A percentile compares a stretch with the other conserved stretches of the same genome.
Conservation (phyloP, 2,797 vertebrate species). For the Rachycentron canadum region DNA sequence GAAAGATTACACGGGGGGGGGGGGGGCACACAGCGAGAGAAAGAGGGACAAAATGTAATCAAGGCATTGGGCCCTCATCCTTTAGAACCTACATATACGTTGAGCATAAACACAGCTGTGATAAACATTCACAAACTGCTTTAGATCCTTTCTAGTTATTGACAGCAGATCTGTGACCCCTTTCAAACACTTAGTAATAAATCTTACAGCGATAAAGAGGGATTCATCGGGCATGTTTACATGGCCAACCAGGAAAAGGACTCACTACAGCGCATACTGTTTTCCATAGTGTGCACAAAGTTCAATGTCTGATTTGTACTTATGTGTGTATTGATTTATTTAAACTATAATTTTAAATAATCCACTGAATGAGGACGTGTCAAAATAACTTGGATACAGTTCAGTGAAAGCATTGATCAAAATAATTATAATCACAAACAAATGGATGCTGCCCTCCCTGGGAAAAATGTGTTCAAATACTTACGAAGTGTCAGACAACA, state of each 20-base stretch:
- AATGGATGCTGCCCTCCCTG: background rate
- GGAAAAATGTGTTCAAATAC: too few species aligned
- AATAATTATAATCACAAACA: background rate
- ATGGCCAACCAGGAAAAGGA: background rate
- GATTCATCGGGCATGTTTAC: constrained; percentile 15
- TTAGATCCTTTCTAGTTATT: background rate
- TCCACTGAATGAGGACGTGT: background rate
- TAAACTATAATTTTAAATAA: background rate
- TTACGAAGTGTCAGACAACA: too few species aligned
- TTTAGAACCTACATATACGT: background rate
- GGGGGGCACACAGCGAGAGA: background rate
- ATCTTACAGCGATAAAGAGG: background rate
- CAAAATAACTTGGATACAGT: background rate
- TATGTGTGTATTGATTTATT: background rate
- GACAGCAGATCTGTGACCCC: background rate
- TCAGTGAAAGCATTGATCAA: background rate
- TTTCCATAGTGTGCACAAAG: background rate
- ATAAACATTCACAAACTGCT: background rate
- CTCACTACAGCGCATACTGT: background rate
- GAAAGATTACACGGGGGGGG: constrained; percentile 21
- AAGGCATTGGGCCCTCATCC: background rate
- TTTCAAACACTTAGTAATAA: background rate
- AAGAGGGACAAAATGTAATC: constrained; percentile 1
- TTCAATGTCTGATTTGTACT: background rate
- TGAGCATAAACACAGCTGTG: constrained; percentile 23